These are phyloP conservation scores for Aphidius gifuensis DNA, from an alignment of 1,140 invertebrate species.

Conservation along the genomic window DNA sequence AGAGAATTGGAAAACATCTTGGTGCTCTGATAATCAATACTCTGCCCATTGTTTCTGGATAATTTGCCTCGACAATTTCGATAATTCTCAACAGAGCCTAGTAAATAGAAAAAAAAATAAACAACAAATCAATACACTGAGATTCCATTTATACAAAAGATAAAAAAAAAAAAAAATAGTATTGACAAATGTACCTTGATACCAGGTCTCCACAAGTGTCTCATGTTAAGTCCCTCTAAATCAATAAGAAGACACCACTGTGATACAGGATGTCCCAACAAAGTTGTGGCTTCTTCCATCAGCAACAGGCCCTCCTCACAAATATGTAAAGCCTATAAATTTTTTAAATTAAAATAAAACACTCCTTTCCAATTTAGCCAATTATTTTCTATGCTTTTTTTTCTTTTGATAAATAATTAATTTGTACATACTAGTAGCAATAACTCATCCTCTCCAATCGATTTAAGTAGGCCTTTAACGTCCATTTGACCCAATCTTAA, in stretches of 20 bases:
- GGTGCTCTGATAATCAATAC: slow-evolving; percentile 86
- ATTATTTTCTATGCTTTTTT: background rate
- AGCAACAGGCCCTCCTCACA: slow-evolving; percentile 81
- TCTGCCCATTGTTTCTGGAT: slow-evolving; percentile 92
- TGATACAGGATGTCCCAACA: slow-evolving; percentile 73
- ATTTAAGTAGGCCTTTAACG: slow-evolving; percentile 90
- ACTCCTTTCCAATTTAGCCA: too few species aligned
- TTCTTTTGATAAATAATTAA: background rate
- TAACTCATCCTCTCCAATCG: slow-evolving; percentile 89
- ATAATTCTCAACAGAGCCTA: slow-evolving; percentile 84
- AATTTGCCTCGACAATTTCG: slow-evolving; percentile 92
- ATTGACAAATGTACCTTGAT: slow-evolving; percentile 60
- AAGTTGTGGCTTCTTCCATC: slow-evolving; percentile 78
- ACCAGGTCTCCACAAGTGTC: slow-evolving; percentile 91
- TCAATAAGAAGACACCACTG: slow-evolving; percentile 91
- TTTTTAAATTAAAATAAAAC: too few species aligned
- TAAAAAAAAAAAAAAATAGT: too few species aligned
- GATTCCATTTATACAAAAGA: too few species aligned
- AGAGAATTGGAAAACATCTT: slow-evolving; percentile 92
- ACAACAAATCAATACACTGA: too few species aligned
- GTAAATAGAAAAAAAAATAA: too few species aligned
- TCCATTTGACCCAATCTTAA: slow-evolving; percentile 90
- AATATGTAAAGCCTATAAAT: slow-evolving; percentile 71
- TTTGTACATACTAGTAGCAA: slow-evolving; percentile 72
- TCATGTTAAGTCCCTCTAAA: slow-evolving; percentile 91